These are phyloP conservation scores for Papilio polytes DNA, from an alignment of 1,140 invertebrate genomes.

Conservation along the genomic window DNA sequence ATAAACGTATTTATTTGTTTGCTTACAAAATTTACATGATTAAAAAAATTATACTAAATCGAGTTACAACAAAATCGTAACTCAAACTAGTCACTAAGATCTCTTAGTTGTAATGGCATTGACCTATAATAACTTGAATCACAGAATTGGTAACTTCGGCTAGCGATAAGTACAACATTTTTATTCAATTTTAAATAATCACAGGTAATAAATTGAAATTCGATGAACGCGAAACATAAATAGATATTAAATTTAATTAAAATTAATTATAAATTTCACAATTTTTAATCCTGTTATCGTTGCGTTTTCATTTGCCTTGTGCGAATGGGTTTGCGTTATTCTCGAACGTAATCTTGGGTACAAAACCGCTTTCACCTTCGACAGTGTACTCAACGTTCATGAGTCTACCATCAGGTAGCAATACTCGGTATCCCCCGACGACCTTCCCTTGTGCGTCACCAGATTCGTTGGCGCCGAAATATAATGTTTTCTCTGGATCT, in stretches of 20 bases:
- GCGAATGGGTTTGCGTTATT: constrained; percentile 84
- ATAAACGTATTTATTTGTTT: constrained; percentile 50
- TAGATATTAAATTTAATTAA: not conserved
- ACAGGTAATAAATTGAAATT: constrained; percentile 12
- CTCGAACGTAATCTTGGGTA: constrained; percentile 86
- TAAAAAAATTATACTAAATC: constrained; percentile 46
- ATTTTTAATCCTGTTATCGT: not conserved
- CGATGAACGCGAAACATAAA: not conserved
- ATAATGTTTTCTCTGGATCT: constrained; percentile 86
- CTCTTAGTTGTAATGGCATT: constrained; percentile 50
- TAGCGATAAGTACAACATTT: not conserved
- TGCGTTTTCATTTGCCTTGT: constrained; percentile 62
- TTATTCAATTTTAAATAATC: constrained; percentile 5
- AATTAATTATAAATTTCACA: not conserved
- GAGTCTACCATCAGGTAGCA: constrained; percentile 87
- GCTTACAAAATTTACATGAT: constrained; percentile 50
- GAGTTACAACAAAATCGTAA: constrained; percentile 45
- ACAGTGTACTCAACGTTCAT: constrained; percentile 89
- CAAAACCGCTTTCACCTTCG: constrained; percentile 88
- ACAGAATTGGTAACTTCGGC: constrained; percentile 38
- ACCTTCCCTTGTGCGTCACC: constrained; percentile 86
- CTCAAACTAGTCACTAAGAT: constrained; percentile 41
- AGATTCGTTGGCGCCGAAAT: constrained; percentile 87
- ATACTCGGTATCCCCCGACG: constrained; percentile 86
- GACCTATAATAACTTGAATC: constrained; percentile 39